These are phyloP conservation scores for Chlamydotis undulata DNA, from an alignment of 2,113 vertebrate genomes.

Conservation along the genomic window DNA sequence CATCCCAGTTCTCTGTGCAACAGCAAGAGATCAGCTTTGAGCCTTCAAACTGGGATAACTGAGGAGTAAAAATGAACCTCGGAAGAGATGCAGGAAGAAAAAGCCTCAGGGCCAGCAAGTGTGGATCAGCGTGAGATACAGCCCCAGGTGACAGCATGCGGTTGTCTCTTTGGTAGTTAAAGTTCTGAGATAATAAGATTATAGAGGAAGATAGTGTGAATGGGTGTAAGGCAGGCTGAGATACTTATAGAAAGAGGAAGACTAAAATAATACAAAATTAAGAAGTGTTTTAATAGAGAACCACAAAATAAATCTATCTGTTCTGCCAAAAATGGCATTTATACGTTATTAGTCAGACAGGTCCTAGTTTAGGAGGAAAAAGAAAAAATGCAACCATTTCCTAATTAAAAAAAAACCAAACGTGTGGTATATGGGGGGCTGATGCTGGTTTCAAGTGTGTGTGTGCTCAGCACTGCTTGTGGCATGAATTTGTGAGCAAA, in stretches of 20 bases:
- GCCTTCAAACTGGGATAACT: background rate
- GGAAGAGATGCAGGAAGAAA: background rate
- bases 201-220: background rate
- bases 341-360: background rate
- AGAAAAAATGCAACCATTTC: background rate
- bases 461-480: background rate
- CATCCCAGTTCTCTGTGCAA: background rate
- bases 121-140: background rate
- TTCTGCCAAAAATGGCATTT: background rate
- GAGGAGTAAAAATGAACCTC: background rate
- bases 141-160: background rate
- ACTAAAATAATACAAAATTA: background rate
- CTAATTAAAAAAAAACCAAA: background rate
- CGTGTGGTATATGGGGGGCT: background rate
- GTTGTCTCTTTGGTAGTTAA: background rate
- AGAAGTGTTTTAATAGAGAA: background rate
- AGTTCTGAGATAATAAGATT: background rate
- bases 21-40: background rate
- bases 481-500: background rate
- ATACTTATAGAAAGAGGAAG: background rate
- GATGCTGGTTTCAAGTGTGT: background rate
- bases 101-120: background rate
- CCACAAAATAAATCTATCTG: background rate
- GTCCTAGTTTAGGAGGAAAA: background rate
- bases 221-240: background rate